Evolutionary conservation across 2,888 invertebrate genomes (phyloP).

Genomic region (Portevinia maculata): DNA sequence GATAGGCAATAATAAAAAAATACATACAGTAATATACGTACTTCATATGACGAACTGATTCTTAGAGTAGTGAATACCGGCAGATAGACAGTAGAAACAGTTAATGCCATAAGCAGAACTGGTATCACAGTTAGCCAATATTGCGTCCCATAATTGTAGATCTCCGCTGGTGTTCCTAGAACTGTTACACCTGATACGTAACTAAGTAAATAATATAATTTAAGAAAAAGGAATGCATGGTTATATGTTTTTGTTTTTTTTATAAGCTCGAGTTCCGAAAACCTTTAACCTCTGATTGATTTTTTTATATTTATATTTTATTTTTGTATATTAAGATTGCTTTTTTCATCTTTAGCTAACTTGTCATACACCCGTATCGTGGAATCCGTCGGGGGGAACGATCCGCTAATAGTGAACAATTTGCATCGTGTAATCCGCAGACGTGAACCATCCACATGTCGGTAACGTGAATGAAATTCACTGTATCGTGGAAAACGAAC

Average conservation of each 20-base stretch:
- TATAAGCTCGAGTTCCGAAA: slow-evolving; percentile 37
- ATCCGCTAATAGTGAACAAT: no score
- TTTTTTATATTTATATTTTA: background rate
- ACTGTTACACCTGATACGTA: slow-evolving; percentile 95
- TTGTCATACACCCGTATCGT: no score
- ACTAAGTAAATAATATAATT: slow-evolving; percentile 82
- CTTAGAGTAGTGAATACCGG: slow-evolving; percentile 91
- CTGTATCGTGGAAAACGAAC: no score
- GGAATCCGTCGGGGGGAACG: no score
- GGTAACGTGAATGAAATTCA: no score
- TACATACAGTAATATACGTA: slow-evolving; percentile 80
- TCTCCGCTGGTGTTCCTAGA: slow-evolving; percentile 93
- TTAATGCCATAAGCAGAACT: slow-evolving; percentile 87
- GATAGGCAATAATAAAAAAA: slow-evolving; percentile 38
- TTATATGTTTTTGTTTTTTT: background rate
- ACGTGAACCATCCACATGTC: no score
- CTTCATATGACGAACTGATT: slow-evolving; percentile 93
- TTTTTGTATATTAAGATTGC: background rate
- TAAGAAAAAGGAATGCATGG: slow-evolving; percentile 3
- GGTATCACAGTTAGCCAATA: slow-evolving; percentile 90
- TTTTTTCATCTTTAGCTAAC: no score
- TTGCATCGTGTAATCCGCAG: no score
- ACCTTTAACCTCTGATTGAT: slow-evolving; percentile 13
- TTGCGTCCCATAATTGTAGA: slow-evolving; percentile 93
- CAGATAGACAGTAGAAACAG: slow-evolving; percentile 88